A percentile compares a stretch with the other conserved stretches of the same genome.
Evolutionary conservation across 2,888 invertebrate species (phyloP).

Genomic region (Gortyna flavago): DNA sequence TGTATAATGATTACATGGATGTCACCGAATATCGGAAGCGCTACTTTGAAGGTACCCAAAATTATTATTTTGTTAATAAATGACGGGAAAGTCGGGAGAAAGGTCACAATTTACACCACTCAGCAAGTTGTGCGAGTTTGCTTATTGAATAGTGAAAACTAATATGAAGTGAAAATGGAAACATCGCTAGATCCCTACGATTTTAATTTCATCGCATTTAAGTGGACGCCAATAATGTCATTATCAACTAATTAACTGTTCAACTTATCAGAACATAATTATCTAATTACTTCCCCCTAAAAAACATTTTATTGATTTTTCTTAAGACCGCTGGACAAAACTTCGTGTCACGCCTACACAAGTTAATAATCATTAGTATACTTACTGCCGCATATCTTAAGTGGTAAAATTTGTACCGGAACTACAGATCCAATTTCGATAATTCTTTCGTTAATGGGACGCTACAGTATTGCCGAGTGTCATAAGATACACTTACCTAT

Average conservation of each 20-base stretch:
- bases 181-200: neutral
- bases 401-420: neutral
- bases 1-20: slow-evolving; percentile 65
- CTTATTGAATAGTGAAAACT: neutral
- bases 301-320: slow-evolving; percentile 1
- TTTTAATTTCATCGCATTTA: neutral
- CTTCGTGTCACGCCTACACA: too few relatives aligned
- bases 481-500: too few relatives aligned
- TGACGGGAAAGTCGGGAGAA: neutral
- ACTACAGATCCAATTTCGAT: neutral
- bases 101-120: neutral
- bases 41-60: slow-evolving; percentile 15
- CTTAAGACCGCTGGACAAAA: too few relatives aligned
- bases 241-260: slow-evolving; percentile 15
- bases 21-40: slow-evolving; percentile 53
- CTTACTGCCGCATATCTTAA: neutral
- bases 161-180: neutral
- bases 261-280: slow-evolving; percentile 4
- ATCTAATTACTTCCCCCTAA: slow-evolving; percentile 8
- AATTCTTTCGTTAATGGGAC: neutral
- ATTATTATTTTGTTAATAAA: slow-evolving; percentile 21
- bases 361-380: neutral
- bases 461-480: neutral
- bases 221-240: neutral
- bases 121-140: neutral